Conservation (phyloP, 1,140 invertebrate genomes). For the Wasmannia auropunctata region DNA sequence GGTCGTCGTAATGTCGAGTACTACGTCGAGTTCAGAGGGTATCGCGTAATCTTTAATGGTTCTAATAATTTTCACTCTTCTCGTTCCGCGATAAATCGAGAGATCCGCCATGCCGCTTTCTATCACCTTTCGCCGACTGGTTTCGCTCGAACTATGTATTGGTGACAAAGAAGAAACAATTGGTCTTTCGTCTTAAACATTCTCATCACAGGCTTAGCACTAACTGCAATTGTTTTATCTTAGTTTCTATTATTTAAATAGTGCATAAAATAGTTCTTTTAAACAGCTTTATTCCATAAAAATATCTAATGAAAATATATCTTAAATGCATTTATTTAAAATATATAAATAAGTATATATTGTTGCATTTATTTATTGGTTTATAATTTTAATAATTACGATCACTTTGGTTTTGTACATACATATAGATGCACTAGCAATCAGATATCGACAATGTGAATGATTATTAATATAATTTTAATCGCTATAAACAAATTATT, state of each 20-base stretch:
- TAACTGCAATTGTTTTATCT: background rate
- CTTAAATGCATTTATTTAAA: background rate
- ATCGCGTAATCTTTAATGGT: constrained; percentile 76
- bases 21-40: constrained; percentile 72
- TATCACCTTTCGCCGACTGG: constrained; percentile 13
- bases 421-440: background rate
- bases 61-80: constrained; percentile 76
- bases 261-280: background rate
- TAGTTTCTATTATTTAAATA: background rate
- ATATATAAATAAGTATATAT: background rate
- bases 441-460: background rate
- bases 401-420: background rate
- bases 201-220: background rate
- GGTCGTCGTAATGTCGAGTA: constrained; percentile 66
- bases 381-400: background rate
- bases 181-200: background rate
- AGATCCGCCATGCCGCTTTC: constrained; percentile 19
- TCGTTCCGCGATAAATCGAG: constrained; percentile 35
- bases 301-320: background rate
- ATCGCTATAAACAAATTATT: background rate
- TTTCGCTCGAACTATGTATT: background rate
- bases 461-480: background rate
- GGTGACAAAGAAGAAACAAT: constrained; percentile 4
- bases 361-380: background rate
- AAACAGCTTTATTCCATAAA: background rate